Evolutionary conservation across 2,888 invertebrate genomes (phyloP).

Genomic region (Adineta ricciae): DNA sequence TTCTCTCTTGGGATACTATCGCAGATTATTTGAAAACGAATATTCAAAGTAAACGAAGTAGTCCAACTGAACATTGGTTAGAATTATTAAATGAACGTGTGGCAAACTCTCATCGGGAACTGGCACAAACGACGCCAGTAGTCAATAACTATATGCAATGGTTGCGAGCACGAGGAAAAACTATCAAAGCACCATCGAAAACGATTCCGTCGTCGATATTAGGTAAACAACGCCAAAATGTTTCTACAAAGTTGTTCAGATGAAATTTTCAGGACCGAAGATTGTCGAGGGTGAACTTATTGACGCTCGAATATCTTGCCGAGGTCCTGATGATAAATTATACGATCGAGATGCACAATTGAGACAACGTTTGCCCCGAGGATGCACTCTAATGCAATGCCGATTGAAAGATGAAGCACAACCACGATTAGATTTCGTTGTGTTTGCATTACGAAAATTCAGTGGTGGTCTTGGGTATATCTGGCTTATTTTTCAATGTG

Average conservation of each 20-base stretch:
- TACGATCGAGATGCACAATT: slow-evolving; percentile 46
- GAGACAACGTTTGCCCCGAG: slow-evolving; percentile 48
- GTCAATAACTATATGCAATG: slow-evolving; percentile 1
- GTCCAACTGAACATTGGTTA: not conserved
- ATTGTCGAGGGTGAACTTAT: not conserved
- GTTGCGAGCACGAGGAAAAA: not conserved
- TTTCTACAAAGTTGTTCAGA: not conserved
- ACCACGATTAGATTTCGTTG: slow-evolving; percentile 35
- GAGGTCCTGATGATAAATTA: slow-evolving; percentile 49
- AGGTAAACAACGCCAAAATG: not conserved
- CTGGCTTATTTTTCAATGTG: too few relatives aligned
- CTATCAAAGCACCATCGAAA: not conserved
- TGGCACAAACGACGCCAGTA: not conserved
- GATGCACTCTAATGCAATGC: not conserved
- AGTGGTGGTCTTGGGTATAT: slow-evolving; percentile 50
- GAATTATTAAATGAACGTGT: not conserved
- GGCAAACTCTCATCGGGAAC: not conserved
- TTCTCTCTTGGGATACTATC: not conserved
- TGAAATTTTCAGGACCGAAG: not conserved
- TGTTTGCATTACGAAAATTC: slow-evolving; percentile 51
- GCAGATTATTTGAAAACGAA: not conserved
- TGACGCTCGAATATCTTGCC: slow-evolving; percentile 42
- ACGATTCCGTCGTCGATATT: not conserved
- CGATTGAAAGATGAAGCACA: not conserved
- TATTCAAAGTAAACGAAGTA: not conserved